Base-by-base conservation (phyloP, 2,797 vertebrate genomes). In the Sylvia borin region DNA sequence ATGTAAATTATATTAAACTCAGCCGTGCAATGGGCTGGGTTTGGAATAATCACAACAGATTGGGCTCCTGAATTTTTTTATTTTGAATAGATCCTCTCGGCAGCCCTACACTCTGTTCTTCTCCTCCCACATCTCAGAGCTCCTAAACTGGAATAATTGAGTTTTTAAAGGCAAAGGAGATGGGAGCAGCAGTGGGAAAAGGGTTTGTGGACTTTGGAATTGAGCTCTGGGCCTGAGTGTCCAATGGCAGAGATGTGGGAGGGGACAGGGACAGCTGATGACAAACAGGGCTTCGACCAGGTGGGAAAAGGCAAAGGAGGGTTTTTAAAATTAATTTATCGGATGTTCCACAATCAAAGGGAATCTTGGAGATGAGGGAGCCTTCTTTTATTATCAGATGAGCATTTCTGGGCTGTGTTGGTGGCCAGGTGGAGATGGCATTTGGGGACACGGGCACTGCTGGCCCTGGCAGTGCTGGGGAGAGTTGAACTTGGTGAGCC, bases 401-500 rank as follows among this genome's bases (percentile, higher is more conserved):
- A 14, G 11, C 51, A 8, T 58, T 66, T 48, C 53, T 75, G 53
- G 17, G 0, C 12, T 40, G 43, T 29, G 43, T 19, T n/a, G 50
- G 51, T 79, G 45, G 31, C 19, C 4, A 1, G 25, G 16, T 24
- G 55, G 8, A 61, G 55, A 8, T 61, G 55, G 34, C 73, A 17
- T 10, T 0, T 40, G 48, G 48, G 31, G 55, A 10, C 40, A 4
- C 1, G 54, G 48, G 17, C 67, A 18, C n/a, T 48, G 43, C 55
- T 47, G 71, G 42, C 53, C 15, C 13, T 36, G 50, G 61, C 61
- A 32, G 26, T 36, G 32, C 70, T 57, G 53, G 45, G 32, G 18
- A 36, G 13, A 10, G 13, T 10, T 27, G 32, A 13, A 3, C 15
- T 58, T 1, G 1, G 3, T 32, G 72, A 32, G 5, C 45, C 60